These are phyloP conservation scores for Electrophaes corylata DNA, from an alignment of 2,888 invertebrate species.

Conservation along the genomic window DNA sequence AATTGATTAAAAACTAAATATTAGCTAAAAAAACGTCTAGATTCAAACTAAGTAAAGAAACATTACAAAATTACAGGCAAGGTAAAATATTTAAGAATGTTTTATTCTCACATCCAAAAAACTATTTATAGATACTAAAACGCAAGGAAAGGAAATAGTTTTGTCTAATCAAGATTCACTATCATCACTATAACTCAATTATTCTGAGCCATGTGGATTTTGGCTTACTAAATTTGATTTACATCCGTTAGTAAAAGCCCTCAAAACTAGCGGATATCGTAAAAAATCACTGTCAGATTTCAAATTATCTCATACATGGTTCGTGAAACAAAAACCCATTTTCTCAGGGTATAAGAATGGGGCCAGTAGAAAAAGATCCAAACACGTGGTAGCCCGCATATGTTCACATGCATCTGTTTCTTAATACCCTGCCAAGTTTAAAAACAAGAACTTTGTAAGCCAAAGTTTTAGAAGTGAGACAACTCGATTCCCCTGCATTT, in stretches of 20 bases:
- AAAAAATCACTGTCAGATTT: constrained; percentile 30
- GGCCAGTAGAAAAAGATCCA: constrained; percentile 49
- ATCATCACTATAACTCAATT: too few species aligned
- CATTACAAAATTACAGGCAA: too few species aligned
- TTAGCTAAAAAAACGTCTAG: too few species aligned
- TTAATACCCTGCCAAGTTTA: constrained; percentile 27
- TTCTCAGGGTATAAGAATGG: constrained; percentile 53
- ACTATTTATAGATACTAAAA: neutral
- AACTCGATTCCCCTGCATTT: constrained; percentile 43
- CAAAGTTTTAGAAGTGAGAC: constrained; percentile 20
- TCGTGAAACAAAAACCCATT: constrained; percentile 42
- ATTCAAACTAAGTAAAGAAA: too few species aligned
- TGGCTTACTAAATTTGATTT: neutral
- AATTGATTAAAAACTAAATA: too few species aligned
- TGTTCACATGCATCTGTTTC: constrained; percentile 64
- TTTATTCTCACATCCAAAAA: too few species aligned
- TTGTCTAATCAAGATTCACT: too few species aligned
- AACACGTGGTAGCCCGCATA: constrained; percentile 78
- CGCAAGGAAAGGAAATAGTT: too few species aligned
- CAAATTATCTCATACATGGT: constrained; percentile 29
- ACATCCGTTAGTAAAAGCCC: neutral
- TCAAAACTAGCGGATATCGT: constrained; percentile 17
- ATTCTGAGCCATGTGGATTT: neutral
- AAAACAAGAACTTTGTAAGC: neutral
- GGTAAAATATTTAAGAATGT: too few species aligned